Conservation (phyloP, 2,797 vertebrate species). For the Sebastes goodei region DNA sequence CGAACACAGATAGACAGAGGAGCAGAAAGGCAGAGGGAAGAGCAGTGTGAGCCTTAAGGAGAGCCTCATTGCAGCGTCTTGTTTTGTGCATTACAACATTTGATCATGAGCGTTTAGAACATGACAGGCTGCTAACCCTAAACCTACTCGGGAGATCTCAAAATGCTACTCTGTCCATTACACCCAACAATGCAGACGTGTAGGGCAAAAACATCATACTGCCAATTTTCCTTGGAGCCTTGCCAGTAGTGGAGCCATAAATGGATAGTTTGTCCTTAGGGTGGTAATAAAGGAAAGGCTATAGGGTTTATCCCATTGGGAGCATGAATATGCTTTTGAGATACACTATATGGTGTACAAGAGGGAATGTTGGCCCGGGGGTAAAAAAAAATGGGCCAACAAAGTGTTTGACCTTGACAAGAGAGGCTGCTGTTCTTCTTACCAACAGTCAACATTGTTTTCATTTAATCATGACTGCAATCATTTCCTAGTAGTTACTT, state of each 20-base stretch:
- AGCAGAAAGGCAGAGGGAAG: neutral
- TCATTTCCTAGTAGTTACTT: neutral
- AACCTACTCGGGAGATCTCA: neutral
- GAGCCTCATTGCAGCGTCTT: neutral
- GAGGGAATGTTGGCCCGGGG: too few relatives aligned
- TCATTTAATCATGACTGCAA: neutral
- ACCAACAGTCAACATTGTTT: neutral
- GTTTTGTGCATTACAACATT: neutral
- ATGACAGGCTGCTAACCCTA: neutral
- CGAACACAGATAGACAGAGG: slow-evolving; percentile 12
- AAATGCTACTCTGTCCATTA: neutral
- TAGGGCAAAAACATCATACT: neutral
- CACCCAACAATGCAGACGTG: neutral
- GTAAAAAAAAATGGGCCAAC: neutral
- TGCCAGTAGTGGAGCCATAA: neutral
- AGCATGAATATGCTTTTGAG: neutral
- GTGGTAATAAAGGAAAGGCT: neutral
- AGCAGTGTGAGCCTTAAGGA: neutral
- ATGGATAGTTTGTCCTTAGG: neutral
- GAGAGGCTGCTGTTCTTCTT: neutral
- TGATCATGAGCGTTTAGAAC: neutral
- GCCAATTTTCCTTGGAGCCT: neutral
- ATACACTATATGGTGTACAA: neutral
- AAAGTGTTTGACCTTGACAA: neutral
- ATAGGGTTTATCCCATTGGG: neutral